These are phyloP conservation scores for Chaetura pelagica DNA, from an alignment of 2,113 vertebrate species.

Conservation along the genomic window DNA sequence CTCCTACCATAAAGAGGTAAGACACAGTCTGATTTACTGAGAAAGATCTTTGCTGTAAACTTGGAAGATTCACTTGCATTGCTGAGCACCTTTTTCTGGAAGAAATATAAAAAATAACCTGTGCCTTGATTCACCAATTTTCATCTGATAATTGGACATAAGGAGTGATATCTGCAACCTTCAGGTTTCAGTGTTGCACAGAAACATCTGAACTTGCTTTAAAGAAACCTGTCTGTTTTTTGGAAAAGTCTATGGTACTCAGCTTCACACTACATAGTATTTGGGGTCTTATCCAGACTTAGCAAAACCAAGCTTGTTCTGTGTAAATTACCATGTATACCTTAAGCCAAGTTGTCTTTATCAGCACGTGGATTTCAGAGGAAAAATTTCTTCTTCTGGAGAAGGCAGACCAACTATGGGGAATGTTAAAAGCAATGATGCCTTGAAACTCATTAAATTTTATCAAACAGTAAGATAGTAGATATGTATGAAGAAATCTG, in stretches of 20 bases:
- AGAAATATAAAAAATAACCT: background rate
- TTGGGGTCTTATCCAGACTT: background rate
- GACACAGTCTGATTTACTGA: background rate
- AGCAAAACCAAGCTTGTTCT: background rate
- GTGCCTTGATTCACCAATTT: background rate
- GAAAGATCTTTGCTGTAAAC: background rate
- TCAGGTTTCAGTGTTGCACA: background rate
- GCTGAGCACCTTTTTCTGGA: background rate
- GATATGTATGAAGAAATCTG: background rate
- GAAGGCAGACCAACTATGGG: background rate
- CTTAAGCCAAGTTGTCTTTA: background rate
- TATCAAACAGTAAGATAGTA: background rate
- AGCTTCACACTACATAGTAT: background rate
- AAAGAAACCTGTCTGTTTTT: background rate
- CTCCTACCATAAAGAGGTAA: background rate
- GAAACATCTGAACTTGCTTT: background rate
- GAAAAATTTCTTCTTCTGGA: background rate
- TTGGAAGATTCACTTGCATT: background rate
- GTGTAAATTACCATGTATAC: background rate
- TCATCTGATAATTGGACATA: background rate
- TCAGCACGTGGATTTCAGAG: background rate
- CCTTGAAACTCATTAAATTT: background rate
- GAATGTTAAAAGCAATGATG: background rate
- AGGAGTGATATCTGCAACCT: background rate
- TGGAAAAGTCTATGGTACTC: background rate